phyloP scores from a whole-genome alignment of 2,113 vertebrate genomes.

The Sciurus niger region DNA sequence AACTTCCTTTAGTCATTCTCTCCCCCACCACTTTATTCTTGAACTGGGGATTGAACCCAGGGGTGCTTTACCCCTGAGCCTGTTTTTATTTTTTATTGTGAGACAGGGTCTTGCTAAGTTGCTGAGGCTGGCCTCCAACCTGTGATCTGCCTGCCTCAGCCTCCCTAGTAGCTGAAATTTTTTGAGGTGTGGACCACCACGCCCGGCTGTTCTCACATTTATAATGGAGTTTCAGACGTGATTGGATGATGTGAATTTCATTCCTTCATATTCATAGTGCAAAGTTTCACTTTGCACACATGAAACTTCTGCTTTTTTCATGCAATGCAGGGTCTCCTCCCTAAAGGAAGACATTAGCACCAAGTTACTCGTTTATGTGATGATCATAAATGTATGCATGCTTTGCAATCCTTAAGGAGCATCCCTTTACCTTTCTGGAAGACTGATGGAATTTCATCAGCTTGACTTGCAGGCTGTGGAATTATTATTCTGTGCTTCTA shows the following conservation, averaged over 20 bases:
- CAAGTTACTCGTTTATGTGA: neutral
- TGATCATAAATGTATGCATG: neutral
- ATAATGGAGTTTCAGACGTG: neutral
- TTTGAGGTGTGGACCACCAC: neutral
- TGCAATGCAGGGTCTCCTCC: neutral
- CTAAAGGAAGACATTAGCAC: neutral
- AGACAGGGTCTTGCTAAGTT: neutral
- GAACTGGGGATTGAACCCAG: neutral
- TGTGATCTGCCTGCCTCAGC: neutral
- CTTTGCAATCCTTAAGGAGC: constrained; percentile 23
- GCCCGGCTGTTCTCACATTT: neutral
- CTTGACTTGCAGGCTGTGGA: neutral
- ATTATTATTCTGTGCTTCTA: neutral
- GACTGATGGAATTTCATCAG: neutral
- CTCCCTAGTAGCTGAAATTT: neutral
- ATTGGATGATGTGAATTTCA: neutral
- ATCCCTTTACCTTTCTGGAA: neutral
- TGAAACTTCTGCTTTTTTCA: neutral
- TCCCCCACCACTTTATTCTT: neutral
- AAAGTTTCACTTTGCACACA: neutral
- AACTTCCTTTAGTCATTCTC: neutral
- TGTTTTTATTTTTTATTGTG: neutral
- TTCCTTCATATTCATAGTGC: neutral
- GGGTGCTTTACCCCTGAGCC: neutral
- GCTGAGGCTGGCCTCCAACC: neutral